Evolutionary conservation across 2,888 invertebrate species (phyloP), one percentile per base, ranked within the genome.

Genomic region (Scrobipalpa atriplicella): DNA sequence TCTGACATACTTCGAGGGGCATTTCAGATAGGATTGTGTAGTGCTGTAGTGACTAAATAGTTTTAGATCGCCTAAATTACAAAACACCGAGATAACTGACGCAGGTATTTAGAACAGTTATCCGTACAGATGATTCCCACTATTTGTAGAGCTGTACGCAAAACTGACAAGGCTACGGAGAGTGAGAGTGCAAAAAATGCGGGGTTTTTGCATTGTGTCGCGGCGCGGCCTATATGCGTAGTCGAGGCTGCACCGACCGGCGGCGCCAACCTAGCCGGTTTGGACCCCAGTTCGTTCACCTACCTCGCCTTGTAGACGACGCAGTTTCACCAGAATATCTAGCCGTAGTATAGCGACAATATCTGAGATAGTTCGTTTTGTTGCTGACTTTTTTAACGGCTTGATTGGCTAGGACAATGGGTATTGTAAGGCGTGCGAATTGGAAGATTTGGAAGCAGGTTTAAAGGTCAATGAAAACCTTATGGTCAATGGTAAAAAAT

Each of bases 271-370:
- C 82, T 82, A 84, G 85, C 91, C 91, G 90, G 91, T 92, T 92
- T 90, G 85, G 85, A 69, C 80, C 76, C 78, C 76, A 87, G 90
- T 89, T 91, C 89, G 86, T 92, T 91, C 88, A 90, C 89, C 90
- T 76, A 83, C 71, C 83, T 83, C 79, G 83, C 82, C 79, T 82
- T 80, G 83, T 82, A 83, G 84, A 85, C 84, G 73, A 77, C 79
- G 83, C 78, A 85, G 81, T 87, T 87, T 87, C 86, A 85, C 83
- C 82, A 81, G 77, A 74, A 47, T 62, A 54, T 41, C 64, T 64
- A 64, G 13, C 47, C 36, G n/a, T 58, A 58, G n/a, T 38, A 58
- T 38, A 58, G 13, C 58, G 36, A 58, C 38, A 21, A 54, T 54
- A 18, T 54, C 36, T 58, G 38, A n/a, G 21, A 29, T 58, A 36